These are phyloP conservation scores for Styela clava DNA, from an alignment of 23 tunicate species.

Conservation along the genomic window DNA sequence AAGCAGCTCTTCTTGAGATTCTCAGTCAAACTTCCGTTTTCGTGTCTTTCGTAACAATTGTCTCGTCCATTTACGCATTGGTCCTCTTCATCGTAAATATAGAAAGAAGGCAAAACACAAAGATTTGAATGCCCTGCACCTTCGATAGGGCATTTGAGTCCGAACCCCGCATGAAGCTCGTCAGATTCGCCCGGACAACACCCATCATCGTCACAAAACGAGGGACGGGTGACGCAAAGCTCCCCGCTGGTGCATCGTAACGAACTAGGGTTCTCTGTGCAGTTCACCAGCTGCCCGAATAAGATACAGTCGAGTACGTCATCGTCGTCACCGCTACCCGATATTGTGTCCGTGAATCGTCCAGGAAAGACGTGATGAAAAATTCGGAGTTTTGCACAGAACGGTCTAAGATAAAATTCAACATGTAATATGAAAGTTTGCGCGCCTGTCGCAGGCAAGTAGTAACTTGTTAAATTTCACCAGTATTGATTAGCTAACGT, in stretches of 20 bases:
- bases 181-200: conserved; percentile 73
- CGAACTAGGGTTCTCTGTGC: conserved; percentile 7
- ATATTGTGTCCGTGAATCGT: not conserved
- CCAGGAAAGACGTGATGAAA: conserved; percentile 15
- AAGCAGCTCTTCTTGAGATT: conserved; percentile 35
- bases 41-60: conserved; percentile 40
- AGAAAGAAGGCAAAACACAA: conserved; percentile 53
- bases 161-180: conserved; percentile 55
- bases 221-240: conserved; percentile 30
- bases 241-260: conserved; percentile 29
- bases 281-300: conserved; percentile 6
- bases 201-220: conserved; percentile 55
- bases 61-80: conserved; percentile 48
- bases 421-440: too few relatives aligned
- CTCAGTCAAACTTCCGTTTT: conserved; percentile 1
- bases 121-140: conserved; percentile 1
- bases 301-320: not conserved
- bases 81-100: conserved; percentile 23
- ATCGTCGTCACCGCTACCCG: not conserved
- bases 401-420: not conserved
- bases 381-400: conserved; percentile 1
- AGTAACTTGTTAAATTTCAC: not conserved
- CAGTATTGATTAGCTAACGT: too few relatives aligned
- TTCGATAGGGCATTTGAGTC: conserved; percentile 58
- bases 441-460: not conserved